Evolutionary conservation across 2,888 invertebrate genomes (phyloP), one percentile per base, ranked within the genome.

Genomic region (Tachina lurida): DNA sequence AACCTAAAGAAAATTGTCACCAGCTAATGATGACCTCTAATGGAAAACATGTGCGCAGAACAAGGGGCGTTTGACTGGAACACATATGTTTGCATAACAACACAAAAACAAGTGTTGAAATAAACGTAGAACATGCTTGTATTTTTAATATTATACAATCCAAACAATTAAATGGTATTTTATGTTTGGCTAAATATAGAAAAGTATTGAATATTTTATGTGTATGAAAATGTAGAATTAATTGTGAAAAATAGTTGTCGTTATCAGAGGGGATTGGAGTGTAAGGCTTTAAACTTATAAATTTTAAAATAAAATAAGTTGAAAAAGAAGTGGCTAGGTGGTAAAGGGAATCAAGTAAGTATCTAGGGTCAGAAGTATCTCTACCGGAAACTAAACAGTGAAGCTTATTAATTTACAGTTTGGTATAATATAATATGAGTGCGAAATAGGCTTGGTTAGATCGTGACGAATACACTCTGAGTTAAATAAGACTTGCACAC

Each of bases 21-120:
- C 68, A 62, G 22, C 58, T 58, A 68, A 60, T 41, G 49, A 68
- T 43, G 43, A 56, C 52, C 58, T 75, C 49, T 43, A 78, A 85
- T 70, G 75, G 43, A 77, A 43, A 78, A 78, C 81, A 78, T 78
- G 52, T 82, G 77, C 9, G 52, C 10, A 58, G 43, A 31, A 15
- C n/a, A 52, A 10, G 31, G 15, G 41, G 4, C 17, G 43, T 12
- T 60, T n/a, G 41, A 2, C n/a, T 41, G 2, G 17, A n/a, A 45
- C 58, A 60, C 54, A 17, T 22, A 22, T 3, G 4, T 31, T 4
- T 31, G 31, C 31, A 31, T 47, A 63, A 12, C 67, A 31, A 31
- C 63, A n/a, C 45, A 63, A 45, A 47, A 67, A 58, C 85, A 85
- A 85, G 85, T 85, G 85, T 82, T 82, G 54, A 79, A 65, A 52